Base-by-base conservation (phyloP, 2,888 invertebrate genomes). In the Drosophila formosana region DNA sequence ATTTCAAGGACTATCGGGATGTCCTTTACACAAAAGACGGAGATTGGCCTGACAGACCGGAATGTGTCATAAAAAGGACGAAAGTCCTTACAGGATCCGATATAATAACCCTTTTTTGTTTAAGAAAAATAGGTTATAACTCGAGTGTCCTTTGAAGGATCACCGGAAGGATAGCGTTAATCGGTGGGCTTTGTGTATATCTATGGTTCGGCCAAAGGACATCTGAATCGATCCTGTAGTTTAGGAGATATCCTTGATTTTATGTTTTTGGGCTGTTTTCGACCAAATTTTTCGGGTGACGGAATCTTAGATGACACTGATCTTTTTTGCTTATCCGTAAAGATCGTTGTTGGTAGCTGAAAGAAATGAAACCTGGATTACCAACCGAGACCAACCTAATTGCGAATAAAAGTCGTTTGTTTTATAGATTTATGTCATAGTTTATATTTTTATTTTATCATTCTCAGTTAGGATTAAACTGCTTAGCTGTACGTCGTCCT, bases 371-470 rank as follows among this genome's bases (percentile, higher is more conserved):
- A 18, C 2, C 1, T 18, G 18, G 18, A 18, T 18, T 18, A 18
- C 1, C 18, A 1, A 18, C 1, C 1, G 18, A 18, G 18, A 18
- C 18, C 18, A 18, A 18, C 18, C 1, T 1, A 18, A 18, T 18
- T 18, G 18, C 18, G 18, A 18, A 18, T 18, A 18, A 43, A 39
- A 43, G 18, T 3, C 49, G 6, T 9, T 0, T 11, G 1, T 8
- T 25, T 51, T 1, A 7, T 23, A 23, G n/a, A 41, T 60, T 13
- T 51, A 43, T 55, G 55, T 71, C 25, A 34, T 71, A 28, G 32
- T 66, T 62, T 32, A 61, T 76, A 63, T 75, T 63, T 74, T 58
- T 51, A 32, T 13, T 41, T 41, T 47, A 67, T 62, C 55, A 58
- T 64, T 49, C 63, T 77, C 46, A 60, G 60, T 65, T 65, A 57